Evolutionary conservation across 2,888 invertebrate genomes (phyloP).

Genomic region (Limnephilus rhombicus): DNA sequence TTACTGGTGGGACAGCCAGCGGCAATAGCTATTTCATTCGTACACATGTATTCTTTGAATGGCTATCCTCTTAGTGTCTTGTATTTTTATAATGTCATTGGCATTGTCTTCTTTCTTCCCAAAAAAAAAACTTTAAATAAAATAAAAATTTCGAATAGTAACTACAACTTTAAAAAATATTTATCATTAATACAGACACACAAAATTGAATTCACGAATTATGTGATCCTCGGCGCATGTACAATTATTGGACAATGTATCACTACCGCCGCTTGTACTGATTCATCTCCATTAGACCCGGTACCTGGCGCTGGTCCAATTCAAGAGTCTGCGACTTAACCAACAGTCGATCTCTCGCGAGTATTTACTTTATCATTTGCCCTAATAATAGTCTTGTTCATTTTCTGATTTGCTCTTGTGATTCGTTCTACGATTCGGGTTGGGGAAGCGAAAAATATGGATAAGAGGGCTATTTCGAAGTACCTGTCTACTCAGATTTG

Average conservation of each 20-base stretch:
- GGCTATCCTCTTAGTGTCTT: too few species aligned
- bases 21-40: too few species aligned
- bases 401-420: neutral
- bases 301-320: slow-evolving; percentile 52
- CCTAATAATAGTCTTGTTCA: neutral
- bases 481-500: neutral
- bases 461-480: neutral
- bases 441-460: neutral
- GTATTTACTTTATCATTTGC: neutral
- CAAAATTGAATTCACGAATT: slow-evolving; percentile 26
- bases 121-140: neutral
- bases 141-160: neutral
- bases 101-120: too few species aligned
- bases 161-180: neutral
- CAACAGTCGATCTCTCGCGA: slow-evolving; percentile 27
- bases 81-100: too few species aligned
- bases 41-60: too few species aligned
- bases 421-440: neutral
- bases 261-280: slow-evolving; percentile 46
- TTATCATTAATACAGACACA: neutral
- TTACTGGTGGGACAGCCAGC: too few species aligned
- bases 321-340: neutral
- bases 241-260: slow-evolving; percentile 39
- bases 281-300: slow-evolving; percentile 57
- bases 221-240: slow-evolving; percentile 29